A percentile compares a stretch with the other conserved stretches of the same genome.
These are phyloP conservation scores for Meiosimyza decipiens DNA, from an alignment of 2,888 invertebrate genomes.

Conservation along the genomic window DNA sequence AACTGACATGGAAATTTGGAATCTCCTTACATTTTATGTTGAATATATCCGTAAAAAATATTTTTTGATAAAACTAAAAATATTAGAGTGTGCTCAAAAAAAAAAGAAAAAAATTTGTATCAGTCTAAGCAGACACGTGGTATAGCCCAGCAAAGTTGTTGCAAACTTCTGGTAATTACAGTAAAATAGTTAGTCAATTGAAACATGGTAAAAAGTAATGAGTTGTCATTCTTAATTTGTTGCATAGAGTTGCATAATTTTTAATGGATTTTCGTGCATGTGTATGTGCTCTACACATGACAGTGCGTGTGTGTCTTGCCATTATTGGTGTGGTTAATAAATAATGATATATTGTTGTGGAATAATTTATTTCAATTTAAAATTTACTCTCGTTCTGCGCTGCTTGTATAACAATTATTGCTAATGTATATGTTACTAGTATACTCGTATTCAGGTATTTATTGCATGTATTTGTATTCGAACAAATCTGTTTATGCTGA, in stretches of 20 bases:
- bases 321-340: conserved; percentile 44
- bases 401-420: conserved; percentile 46
- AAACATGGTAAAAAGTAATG: conserved; percentile 44
- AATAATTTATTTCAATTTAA: conserved; percentile 47
- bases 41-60: too few species aligned
- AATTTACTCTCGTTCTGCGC: conserved; percentile 37
- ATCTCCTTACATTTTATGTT: too few species aligned
- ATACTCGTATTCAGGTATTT: background rate
- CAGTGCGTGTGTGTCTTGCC: conserved; percentile 23
- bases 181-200: conserved; percentile 7
- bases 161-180: too few species aligned
- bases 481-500: background rate
- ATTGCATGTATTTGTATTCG: conserved; percentile 18
- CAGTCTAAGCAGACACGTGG: too few species aligned
- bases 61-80: too few species aligned
- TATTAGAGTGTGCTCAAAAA: too few species aligned
- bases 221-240: conserved; percentile 48
- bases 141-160: too few species aligned
- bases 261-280: conserved; percentile 4
- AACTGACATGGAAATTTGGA: too few species aligned
- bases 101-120: too few species aligned
- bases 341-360: conserved; percentile 47
- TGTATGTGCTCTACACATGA: conserved; percentile 13
- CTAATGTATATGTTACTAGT: conserved; percentile 33
- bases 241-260: conserved; percentile 23